Evolutionary conservation across 2,888 invertebrate species (phyloP), one percentile per base, ranked within the genome.

Genomic region (Panzeria rudis): DNA sequence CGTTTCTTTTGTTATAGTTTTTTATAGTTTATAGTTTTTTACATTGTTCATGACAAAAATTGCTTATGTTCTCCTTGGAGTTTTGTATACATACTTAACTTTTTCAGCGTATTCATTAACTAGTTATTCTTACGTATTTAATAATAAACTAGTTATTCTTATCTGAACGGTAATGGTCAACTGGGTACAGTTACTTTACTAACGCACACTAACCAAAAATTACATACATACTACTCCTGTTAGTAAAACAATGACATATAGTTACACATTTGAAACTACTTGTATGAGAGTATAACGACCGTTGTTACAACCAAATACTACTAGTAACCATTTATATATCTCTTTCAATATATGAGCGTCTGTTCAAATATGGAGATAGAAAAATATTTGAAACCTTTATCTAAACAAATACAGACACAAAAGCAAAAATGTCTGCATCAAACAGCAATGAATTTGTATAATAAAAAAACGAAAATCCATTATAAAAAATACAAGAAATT

Each of bases 401-500:
- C 81, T 81, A 78, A 77, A 81, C 81, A 75, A 75, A 79, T 75
- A 69, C 82, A 82, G 73, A 82, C 71, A 82, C 64, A 79, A 23
- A 66, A 71, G 41, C 50, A 50, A 82, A 85, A 85, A 78, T 75
- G 78, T 85, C 85, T 85, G 85, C 85, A 78, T 85, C 78, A 82
- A 82, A 82, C 81, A 85, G 77, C 78, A 78, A 82, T 82, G 82
- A 82, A 82, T 82, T 82, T 71, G 25, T 35, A 71, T 56, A 64
- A 56, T 59, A 72, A 23, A 56, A 38, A 44, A 52, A 54, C 11
- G 11, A 29, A 64, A 15, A 66, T 52, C 17, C 29, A 41, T 11
- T 56, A 20, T 13, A 54, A 50, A 50, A 56, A 77, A 29, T 11
- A 15, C 9, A 38, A 38, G 11, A 13, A 38, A 8, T 59, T 7